Evolutionary conservation across 2,888 invertebrate genomes (phyloP), one percentile per base, ranked within the genome.

Genomic region (Stramonita haemastoma): DNA sequence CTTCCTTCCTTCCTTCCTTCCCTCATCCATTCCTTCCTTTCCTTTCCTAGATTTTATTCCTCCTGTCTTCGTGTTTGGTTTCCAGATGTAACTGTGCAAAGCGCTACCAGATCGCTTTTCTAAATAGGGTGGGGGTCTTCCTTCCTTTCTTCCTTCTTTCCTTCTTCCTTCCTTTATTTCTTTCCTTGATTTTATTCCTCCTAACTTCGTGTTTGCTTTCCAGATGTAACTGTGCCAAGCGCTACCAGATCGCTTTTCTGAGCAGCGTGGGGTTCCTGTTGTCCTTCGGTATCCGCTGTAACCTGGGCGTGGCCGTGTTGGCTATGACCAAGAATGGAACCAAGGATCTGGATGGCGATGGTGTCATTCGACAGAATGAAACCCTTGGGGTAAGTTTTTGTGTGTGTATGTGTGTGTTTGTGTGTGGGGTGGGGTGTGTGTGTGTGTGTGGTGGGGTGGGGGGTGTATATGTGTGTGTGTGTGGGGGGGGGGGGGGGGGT

Each of bases 271-370:
- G 96, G 32, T 96, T 96, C 93, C 93, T 96, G 92, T 96, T 96
- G 90, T 96, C 96, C 13, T 96, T 96, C 95, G 99, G 99, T 29
- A 99, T 99, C 97, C 97, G 99, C 90, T 99, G 99, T 96, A 99
- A 99, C 96, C 98, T 99, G 98, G 98, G 99, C 89, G 98, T 99
- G 96, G 99, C 99, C 85, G 99, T 99, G 96, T 97, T 98, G 90
- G 97, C 98, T 95, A 97, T 97, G 97, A 96, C 96, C 11, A 93
- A 93, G 87, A 95, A 95, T 89, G 92, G 92, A 56, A 93, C 93
- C 0, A 84, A 70, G 0, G 93, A 93, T 56, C 46, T 90, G 56
- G 92, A 92, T 22, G 92, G 91, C 34, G 91, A 91, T 56, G 91
- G 90, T 0, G 85, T 90, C 36, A 90, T 90, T 19, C 73, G 91